These are phyloP conservation scores for Bettongia penicillata DNA, from an alignment of 2,113 vertebrate genomes.

Conservation along the genomic window DNA sequence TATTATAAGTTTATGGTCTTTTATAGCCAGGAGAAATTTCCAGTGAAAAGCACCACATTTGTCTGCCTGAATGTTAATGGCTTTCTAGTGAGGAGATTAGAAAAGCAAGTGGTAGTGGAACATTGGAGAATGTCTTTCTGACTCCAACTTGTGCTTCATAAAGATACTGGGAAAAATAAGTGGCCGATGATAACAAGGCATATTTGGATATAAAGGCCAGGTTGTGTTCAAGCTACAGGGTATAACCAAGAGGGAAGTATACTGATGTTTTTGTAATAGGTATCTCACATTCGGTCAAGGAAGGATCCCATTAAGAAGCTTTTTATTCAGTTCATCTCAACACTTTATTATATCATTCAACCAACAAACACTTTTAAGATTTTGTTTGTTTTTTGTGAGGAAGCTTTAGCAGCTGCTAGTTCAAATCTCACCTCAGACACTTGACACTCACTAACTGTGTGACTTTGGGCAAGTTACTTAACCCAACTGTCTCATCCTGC, in stretches of 20 bases:
- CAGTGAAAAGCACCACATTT: background rate
- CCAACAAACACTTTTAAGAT: background rate
- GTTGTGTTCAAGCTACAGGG: background rate
- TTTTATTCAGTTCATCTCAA: background rate
- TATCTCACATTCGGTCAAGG: background rate
- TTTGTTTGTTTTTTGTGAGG: background rate
- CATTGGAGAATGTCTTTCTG: background rate
- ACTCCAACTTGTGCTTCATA: background rate
- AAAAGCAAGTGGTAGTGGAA: background rate
- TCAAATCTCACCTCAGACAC: too few relatives aligned
- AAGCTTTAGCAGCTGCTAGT: background rate
- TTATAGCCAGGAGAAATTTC: background rate
- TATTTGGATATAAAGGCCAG: background rate
- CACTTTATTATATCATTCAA: background rate
- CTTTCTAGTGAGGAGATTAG: background rate
- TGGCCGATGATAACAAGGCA: background rate
- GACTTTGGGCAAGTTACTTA: too few relatives aligned
- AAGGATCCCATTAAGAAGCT: background rate
- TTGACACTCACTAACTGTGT: too few relatives aligned
- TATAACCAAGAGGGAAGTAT: background rate
- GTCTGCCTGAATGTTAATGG: background rate
- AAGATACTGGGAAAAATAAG: background rate
- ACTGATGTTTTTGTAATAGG: background rate
- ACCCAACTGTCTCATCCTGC: too few relatives aligned
- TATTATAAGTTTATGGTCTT: background rate